Evolutionary conservation across 2,113 vertebrate species (phyloP), one percentile per base, ranked within the genome.

Genomic region (Saguinus midas): DNA sequence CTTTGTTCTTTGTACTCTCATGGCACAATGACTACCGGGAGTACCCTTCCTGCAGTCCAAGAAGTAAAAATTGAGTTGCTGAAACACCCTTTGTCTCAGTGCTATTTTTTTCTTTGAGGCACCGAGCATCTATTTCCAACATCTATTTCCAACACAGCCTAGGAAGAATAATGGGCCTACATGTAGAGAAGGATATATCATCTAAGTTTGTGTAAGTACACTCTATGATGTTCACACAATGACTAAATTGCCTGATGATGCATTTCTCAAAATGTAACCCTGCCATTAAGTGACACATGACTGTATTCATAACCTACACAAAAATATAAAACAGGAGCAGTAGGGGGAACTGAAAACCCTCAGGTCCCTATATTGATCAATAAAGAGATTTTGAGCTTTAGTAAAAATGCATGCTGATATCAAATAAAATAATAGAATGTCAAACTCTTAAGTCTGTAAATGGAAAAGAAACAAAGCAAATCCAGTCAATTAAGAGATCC

Each of bases 401-500:
- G 17, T 90, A 48, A 90, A 93, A 94, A 81, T 61, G 25, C 35
- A 85, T 25, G 29, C 21, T 68, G 48, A 58, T 40, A 70, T 6
- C 40, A 17, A 57, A n/a, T 85, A 86, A 95, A 75, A 89, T 66
- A 90, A 76, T 12, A 76, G 57, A 93, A 84, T 68, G 57, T 79
- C 40, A 93, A 78, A 89, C 76, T 88, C 75, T 64, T 78, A 89
- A 70, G 20, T 84, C 37, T 70, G 20, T 68, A 78, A 27, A 78
- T 58, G 14, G 43, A 58, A 89, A 89, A 84, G 85, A 96, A 76
- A 84, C 9, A 73, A 92, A 92, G 57, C 18, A 88, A 75, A 92
- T 50, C 32, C 48, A 55, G 32, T 37, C 37, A 92, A 76, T 68
- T 80, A n/a, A 86, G 43, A 80, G 21, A 64, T 11, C 73, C 84